Conservation (phyloP, 2,888 invertebrate species). For the Operophtera brumata region DNA sequence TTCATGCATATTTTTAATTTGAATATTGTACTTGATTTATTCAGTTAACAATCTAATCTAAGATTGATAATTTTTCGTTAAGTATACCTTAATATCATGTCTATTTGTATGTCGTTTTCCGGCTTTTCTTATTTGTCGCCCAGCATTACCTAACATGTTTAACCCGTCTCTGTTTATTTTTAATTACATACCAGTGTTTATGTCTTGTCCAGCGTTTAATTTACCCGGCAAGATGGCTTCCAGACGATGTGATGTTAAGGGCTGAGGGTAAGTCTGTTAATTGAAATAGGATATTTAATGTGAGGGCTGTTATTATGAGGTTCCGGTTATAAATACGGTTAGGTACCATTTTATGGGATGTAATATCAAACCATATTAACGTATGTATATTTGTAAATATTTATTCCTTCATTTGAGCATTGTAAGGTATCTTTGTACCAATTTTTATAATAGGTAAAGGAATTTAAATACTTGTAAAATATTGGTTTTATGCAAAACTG, state of each 20-base stretch:
- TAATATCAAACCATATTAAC: background rate
- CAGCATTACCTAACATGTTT: background rate
- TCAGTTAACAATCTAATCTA: no score
- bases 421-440: no score
- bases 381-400: background rate
- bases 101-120: background rate
- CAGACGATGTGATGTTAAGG: background rate
- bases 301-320: slow-evolving; percentile 17
- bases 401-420: background rate
- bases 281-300: slow-evolving; percentile 29
- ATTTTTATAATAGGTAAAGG: no score
- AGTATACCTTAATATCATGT: no score
- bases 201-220: slow-evolving; percentile 9
- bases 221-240: slow-evolving; percentile 6
- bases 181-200: slow-evolving; percentile 16
- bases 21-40: no score
- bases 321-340: slow-evolving; percentile 12
- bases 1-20: no score
- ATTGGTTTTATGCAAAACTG: no score
- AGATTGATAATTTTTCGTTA: no score
- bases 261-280: slow-evolving; percentile 6
- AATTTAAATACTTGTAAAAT: no score
- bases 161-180: slow-evolving; percentile 5
- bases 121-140: background rate
- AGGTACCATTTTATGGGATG: slow-evolving; percentile 1